Evolutionary conservation across 1,140 invertebrate genomes (phyloP).

Genomic region (Pogonomyrmex californicus): DNA sequence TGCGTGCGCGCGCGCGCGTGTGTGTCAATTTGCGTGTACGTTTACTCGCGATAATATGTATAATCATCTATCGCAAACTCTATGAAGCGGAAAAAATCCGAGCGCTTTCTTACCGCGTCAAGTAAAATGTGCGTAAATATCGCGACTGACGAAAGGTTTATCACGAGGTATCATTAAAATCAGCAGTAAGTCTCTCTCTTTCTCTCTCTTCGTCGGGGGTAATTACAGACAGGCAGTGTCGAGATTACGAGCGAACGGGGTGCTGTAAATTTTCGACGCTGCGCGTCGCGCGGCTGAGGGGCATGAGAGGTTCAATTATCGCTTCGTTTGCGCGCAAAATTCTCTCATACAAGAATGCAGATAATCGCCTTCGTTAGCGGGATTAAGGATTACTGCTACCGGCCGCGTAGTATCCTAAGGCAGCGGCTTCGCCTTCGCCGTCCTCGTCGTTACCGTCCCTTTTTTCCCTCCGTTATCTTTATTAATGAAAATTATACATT

Average conservation of each 20-base stretch:
- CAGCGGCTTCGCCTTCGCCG: not conserved
- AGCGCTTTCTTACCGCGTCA: slow-evolving; percentile 54
- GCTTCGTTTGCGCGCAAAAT: slow-evolving; percentile 33
- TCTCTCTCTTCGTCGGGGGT: not conserved
- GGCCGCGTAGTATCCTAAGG: slow-evolving; percentile 21
- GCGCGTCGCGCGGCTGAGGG: not conserved
- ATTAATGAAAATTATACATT: slow-evolving; percentile 60
- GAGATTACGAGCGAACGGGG: slow-evolving; percentile 55
- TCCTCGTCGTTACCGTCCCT: not conserved
- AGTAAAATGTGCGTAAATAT: slow-evolving; percentile 63
- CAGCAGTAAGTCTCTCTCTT: slow-evolving; percentile 19
- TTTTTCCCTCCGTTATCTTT: slow-evolving; percentile 60
- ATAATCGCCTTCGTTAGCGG: slow-evolving; percentile 58
- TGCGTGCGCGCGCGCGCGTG: too few relatives aligned
- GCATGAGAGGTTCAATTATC: slow-evolving; percentile 57
- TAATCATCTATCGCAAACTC: not conserved
- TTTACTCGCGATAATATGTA: not conserved
- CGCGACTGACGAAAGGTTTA: slow-evolving; percentile 33
- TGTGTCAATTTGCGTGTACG: not conserved
- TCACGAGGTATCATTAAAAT: slow-evolving; percentile 69
- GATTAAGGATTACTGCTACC: slow-evolving; percentile 44
- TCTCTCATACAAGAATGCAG: not conserved
- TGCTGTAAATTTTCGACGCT: slow-evolving; percentile 67
- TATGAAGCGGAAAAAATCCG: slow-evolving; percentile 10
- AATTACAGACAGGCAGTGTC: slow-evolving; percentile 56